Evolutionary conservation across 2,888 invertebrate species (phyloP).

Genomic region (Bellardia bayeri): DNA sequence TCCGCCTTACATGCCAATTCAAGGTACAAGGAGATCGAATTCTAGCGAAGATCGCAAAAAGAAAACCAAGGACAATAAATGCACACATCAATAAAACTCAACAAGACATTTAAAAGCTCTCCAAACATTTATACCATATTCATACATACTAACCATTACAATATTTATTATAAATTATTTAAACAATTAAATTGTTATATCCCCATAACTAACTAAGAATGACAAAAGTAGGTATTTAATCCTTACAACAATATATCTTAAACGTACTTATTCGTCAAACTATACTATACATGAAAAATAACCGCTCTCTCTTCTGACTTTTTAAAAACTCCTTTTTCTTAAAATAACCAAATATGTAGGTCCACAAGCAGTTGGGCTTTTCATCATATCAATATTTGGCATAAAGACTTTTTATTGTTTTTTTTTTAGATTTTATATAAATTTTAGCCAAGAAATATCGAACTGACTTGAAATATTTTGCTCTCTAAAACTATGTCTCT

Average conservation of each 20-base stretch:
- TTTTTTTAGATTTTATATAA: neutral
- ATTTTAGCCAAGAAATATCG: neutral
- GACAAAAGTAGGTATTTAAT: constrained; percentile 6
- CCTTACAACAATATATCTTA: neutral
- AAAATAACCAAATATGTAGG: neutral
- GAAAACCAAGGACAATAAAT: constrained; percentile 86
- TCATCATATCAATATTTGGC: neutral
- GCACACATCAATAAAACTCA: constrained; percentile 86
- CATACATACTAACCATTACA: neutral
- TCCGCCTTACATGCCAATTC: constrained; percentile 91
- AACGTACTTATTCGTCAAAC: neutral
- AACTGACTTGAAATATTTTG: constrained; percentile 42
- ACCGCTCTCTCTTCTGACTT: neutral
- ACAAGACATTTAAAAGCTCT: constrained; percentile 7
- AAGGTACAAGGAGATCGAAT: constrained; percentile 89
- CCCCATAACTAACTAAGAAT: constrained; percentile 3
- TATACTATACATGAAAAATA: neutral
- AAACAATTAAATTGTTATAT: constrained; percentile 48
- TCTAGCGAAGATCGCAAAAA: constrained; percentile 87
- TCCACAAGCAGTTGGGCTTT: neutral
- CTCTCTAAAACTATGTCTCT: constrained; percentile 26
- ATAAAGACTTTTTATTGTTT: neutral
- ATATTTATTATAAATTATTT: constrained; percentile 1
- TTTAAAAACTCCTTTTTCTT: neutral
- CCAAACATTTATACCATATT: constrained; percentile 11